Evolutionary conservation across 2,113 vertebrate species (phyloP).

Genomic region (Leptobrachium ailaonicum): DNA sequence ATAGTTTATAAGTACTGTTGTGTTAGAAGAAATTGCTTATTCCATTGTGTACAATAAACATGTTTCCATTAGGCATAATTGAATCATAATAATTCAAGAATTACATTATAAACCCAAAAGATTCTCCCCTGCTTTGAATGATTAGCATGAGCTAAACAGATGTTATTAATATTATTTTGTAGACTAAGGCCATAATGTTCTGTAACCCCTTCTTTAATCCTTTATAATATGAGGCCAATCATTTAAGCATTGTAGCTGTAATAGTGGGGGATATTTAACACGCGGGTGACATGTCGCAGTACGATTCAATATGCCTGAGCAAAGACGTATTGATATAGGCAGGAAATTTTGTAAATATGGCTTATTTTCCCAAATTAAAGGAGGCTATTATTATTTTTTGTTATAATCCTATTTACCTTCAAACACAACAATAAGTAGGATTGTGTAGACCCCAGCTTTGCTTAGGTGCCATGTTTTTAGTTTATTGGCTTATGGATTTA

Average conservation of each 20-base stretch:
- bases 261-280: conserved; percentile 29
- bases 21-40: conserved; percentile 13
- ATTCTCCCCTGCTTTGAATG: conserved; percentile 27
- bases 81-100: conserved; percentile 40
- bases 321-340: conserved; percentile 2
- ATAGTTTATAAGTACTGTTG: conserved; percentile 29
- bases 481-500: not conserved
- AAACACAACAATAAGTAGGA: not conserved
- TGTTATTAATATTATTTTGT: conserved; percentile 35
- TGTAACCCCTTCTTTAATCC: conserved; percentile 17
- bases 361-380: not conserved
- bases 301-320: not conserved
- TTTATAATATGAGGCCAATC: conserved; percentile 34
- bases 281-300: conserved; percentile 28
- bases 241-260: conserved; percentile 14
- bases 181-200: conserved; percentile 26
- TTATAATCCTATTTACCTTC: not conserved
- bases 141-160: conserved; percentile 41
- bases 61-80: conserved; percentile 44
- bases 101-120: conserved; percentile 19
- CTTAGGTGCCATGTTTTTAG: not conserved
- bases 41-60: conserved; percentile 38
- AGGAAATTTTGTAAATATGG: not conserved
- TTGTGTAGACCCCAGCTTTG: not conserved
- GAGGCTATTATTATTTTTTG: not conserved